phyloP scores from a whole-genome alignment of 2,888 invertebrate genomes.

The Sylvicola cinctus region DNA sequence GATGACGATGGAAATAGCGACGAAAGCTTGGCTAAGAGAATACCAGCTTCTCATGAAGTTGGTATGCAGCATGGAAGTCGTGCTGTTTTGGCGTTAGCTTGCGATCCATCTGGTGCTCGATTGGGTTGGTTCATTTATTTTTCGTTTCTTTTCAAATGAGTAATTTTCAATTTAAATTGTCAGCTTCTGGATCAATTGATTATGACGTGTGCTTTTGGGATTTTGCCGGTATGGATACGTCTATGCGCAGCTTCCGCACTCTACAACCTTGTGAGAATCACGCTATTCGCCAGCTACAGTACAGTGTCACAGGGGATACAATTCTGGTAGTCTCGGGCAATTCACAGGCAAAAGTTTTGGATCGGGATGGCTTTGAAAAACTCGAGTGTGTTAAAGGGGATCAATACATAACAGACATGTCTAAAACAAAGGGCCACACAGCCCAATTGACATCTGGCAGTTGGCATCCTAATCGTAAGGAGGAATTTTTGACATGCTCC shows the following conservation, averaged over 20 bases:
- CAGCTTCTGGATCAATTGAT: constrained; percentile 81
- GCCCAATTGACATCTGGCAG: constrained; percentile 74
- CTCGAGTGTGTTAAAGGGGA: constrained; percentile 88
- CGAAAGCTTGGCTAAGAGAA: constrained; percentile 27
- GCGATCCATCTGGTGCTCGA: constrained; percentile 88
- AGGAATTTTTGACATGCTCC: constrained; percentile 88
- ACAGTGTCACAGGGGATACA: constrained; percentile 84
- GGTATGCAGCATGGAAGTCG: constrained; percentile 76
- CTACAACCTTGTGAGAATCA: constrained; percentile 93
- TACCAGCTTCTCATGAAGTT: constrained; percentile 59
- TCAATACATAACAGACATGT: constrained; percentile 89
- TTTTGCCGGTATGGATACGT: constrained; percentile 94
- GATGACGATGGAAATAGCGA: neutral
- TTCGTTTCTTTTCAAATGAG: constrained; percentile 7
- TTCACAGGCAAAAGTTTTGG: constrained; percentile 81
- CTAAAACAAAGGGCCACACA: constrained; percentile 83
- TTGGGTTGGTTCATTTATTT: too few species aligned
- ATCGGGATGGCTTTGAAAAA: constrained; percentile 84
- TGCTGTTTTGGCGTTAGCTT: constrained; percentile 72
- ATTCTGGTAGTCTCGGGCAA: constrained; percentile 84
- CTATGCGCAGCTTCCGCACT: constrained; percentile 75
- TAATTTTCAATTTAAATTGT: too few species aligned
- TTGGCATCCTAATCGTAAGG: constrained; percentile 81
- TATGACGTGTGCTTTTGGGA: constrained; percentile 97
- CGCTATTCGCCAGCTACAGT: constrained; percentile 68